A percentile compares a stretch with the other conserved stretches of the same genome.
phyloP scores from a whole-genome alignment of 92 coral and sea anemone species.

The Scolanthus callimorphus region DNA sequence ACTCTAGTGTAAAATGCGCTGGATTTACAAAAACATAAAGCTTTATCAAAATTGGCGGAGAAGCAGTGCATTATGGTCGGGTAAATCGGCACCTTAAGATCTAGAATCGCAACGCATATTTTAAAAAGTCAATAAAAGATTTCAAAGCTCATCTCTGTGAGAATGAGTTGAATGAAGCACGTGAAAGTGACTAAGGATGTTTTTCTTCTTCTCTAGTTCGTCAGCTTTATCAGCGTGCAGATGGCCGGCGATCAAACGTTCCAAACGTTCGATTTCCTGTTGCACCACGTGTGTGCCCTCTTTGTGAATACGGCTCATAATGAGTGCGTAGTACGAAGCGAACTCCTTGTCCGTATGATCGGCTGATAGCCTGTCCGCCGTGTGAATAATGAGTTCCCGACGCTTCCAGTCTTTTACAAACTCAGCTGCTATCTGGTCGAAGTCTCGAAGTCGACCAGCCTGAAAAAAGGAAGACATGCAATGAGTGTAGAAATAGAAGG shows the following conservation, averaged over 20 bases:
- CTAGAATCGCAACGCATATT: too few species aligned
- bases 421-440: conserved; percentile 63
- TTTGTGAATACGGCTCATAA: conserved; percentile 65
- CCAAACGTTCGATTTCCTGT: conserved; percentile 80
- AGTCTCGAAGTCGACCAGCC: conserved; percentile 91
- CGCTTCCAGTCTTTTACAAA: conserved; percentile 81
- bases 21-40: too few species aligned
- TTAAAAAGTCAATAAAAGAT: too few species aligned
- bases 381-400: conserved; percentile 61
- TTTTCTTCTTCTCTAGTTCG: conserved; percentile 84
- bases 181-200: conserved; percentile 84
- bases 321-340: conserved; percentile 71
- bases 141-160: conserved; percentile 92
- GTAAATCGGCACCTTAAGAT: too few species aligned
- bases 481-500: too few species aligned
- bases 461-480: conserved; percentile 16
- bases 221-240: conserved; percentile 90
- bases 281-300: conserved; percentile 65
- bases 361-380: conserved; percentile 39
- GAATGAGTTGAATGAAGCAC: conserved; percentile 72
- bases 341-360: conserved; percentile 46
- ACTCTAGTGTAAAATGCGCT: too few species aligned
- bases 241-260: conserved; percentile 87
- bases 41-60: too few species aligned
- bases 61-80: too few species aligned